Conservation (phyloP, 1,140 invertebrate genomes). For the Drosophila pandora region DNA sequence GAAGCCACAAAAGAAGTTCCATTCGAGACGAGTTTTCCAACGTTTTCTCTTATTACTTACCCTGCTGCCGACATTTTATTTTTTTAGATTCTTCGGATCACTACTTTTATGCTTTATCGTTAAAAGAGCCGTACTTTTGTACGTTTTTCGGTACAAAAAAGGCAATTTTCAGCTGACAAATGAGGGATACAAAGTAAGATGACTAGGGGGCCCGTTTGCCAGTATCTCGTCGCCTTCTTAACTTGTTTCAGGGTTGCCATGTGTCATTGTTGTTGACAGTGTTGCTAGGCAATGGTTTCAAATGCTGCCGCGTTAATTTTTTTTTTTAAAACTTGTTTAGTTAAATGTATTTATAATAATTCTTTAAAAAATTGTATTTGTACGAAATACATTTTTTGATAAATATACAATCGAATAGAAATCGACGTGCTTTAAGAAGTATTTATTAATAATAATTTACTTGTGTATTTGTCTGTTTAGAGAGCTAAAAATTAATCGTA, state of each 20-base stretch:
- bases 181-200: conserved; percentile 16
- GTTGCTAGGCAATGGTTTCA: background rate
- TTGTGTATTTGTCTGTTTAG: too few relatives aligned
- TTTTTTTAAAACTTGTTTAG: background rate
- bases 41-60: conserved; percentile 44
- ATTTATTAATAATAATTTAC: too few relatives aligned
- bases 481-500: too few relatives aligned
- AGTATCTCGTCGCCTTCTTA: background rate
- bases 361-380: background rate
- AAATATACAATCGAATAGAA: too few relatives aligned
- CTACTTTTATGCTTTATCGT: conserved; percentile 11
- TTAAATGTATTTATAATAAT: background rate
- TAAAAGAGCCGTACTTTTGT: conserved; percentile 37
- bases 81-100: conserved; percentile 22
- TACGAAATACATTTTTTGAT: too few relatives aligned
- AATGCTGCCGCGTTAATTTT: background rate
- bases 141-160: conserved; percentile 53
- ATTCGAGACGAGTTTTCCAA: background rate
- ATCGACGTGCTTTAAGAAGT: too few relatives aligned
- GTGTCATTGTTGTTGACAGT: background rate
- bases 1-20: conserved; percentile 71
- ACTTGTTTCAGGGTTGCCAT: background rate
- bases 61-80: conserved; percentile 65
- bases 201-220: conserved; percentile 2
- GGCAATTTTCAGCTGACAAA: conserved; percentile 56